Percentiles rank a stretch among this genome's conserved stretches.
These are phyloP conservation scores for Nycteola revayana DNA, from an alignment of 2,888 invertebrate genomes.

Conservation along the genomic window DNA sequence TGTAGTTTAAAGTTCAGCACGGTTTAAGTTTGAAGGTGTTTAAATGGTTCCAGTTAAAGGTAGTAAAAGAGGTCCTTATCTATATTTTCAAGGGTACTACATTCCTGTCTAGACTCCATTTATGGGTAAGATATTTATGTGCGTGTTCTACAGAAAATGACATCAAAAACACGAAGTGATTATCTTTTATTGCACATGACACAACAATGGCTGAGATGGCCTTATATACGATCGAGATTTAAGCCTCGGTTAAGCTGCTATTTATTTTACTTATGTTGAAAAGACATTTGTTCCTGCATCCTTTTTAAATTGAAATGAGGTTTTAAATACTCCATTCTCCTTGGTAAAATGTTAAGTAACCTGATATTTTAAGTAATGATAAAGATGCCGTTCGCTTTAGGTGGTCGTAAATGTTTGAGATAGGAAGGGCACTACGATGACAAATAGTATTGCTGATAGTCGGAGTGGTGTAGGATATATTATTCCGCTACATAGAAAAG, in stretches of 20 bases:
- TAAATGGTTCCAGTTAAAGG: too few relatives aligned
- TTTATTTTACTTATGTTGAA: constrained; percentile 44
- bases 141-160: constrained; percentile 62
- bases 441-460: constrained; percentile 6
- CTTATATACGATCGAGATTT: constrained; percentile 61
- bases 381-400: constrained; percentile 32
- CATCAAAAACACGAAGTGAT: constrained; percentile 72
- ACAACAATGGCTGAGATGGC: constrained; percentile 71
- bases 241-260: constrained; percentile 46
- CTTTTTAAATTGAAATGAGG: constrained; percentile 11
- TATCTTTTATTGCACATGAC: constrained; percentile 69
- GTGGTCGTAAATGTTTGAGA: constrained; percentile 54
- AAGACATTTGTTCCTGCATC: constrained; percentile 25
- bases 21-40: too few relatives aligned
- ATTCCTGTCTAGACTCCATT: too few relatives aligned
- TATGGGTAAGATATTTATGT: constrained; percentile 33
- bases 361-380: constrained; percentile 33
- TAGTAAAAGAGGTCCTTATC: too few relatives aligned
- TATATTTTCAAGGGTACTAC: too few relatives aligned
- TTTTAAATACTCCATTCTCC: not conserved
- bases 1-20: too few relatives aligned
- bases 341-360: constrained; percentile 6
- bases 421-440: constrained; percentile 20
- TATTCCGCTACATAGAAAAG: too few relatives aligned
- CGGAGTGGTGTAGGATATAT: constrained; percentile 13